A percentile compares a stretch with the other conserved stretches of the same genome.
These are phyloP conservation scores for Dendropsophus ebraccatus DNA, from an alignment of 2,113 vertebrate genomes.

Conservation along the genomic window DNA sequence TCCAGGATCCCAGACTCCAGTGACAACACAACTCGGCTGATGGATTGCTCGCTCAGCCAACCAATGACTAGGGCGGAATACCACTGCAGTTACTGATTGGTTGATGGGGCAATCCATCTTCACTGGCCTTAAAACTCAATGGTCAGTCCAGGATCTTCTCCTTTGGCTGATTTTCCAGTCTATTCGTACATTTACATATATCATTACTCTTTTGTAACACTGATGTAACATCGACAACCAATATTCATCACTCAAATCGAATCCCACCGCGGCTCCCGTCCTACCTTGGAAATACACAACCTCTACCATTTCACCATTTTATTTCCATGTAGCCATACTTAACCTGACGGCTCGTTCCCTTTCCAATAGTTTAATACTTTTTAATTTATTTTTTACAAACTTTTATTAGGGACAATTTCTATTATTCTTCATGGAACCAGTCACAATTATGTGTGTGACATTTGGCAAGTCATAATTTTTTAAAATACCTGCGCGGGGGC, in stretches of 20 bases:
- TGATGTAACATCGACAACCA: no score
- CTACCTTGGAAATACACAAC: background rate
- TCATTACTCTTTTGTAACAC: no score
- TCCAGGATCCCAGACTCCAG: no score
- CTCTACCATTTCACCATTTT: background rate
- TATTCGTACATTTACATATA: no score
- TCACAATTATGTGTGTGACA: conserved; percentile 51
- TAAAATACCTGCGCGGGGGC: conserved; percentile 37
- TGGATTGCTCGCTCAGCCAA: no score
- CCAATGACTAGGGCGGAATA: no score
- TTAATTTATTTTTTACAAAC: conserved; percentile 35
- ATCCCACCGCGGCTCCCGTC: background rate
- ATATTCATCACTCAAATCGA: background rate
- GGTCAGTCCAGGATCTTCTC: no score
- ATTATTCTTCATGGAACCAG: conserved; percentile 37
- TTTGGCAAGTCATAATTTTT: conserved; percentile 52
- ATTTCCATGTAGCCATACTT: background rate
- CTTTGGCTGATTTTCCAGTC: no score
- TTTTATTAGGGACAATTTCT: conserved; percentile 39
- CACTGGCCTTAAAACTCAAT: no score
- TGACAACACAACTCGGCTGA: no score
- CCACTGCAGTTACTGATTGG: no score
- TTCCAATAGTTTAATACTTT: conserved; percentile 25
- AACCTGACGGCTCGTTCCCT: conserved; percentile 6
- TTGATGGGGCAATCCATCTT: no score